Evolutionary conservation across 2,113 vertebrate species (phyloP), one percentile per base, ranked within the genome.

Genomic region (Sander vitreus): DNA sequence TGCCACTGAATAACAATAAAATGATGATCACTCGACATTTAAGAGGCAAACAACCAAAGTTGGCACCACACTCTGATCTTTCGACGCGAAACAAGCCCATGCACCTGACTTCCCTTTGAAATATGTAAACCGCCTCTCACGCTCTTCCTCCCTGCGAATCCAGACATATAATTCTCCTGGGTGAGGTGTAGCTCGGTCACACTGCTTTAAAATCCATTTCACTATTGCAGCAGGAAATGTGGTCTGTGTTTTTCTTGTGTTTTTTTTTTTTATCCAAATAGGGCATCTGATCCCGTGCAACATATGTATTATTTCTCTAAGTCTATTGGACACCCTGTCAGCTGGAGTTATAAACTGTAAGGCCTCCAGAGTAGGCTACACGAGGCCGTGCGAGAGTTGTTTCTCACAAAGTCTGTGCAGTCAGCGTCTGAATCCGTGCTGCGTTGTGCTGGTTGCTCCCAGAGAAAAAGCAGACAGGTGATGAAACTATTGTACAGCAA

Each of bases 151-250:
- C 50, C 19, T 39, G 48, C 53, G 43, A 62, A 83, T 78, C 62
- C 67, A 73, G 76, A 57, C 78, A 71, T 77, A 86, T 78, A 62
- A 67, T 39, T 88, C 71, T 66, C 23, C 53, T 65, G 79, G 72
- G 76, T 59, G 75, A 74, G 77, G 81, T 80, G 65, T 48, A 30
- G 10, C 51, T 50, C 2, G 5, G 16, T 63, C 54, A 27, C 66
- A 19, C 59, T 11, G 48, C 27, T 64, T 43, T 27, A 54, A 27
- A 71, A 67, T 36, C 6, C 2, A 2, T 63, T 72, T n/a, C 14
- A 33, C 55, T 45, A 63, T 19, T 36, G 27, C 48, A 64, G 51
- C n/a, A 51, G 15, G 25, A 25, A 6, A 12, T 45, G 27, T 43
- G n/a, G 8, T 25, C 12, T 1, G 33, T 53, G 23, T 15, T 10